These are phyloP conservation scores for Carettochelys insculpta DNA, from an alignment of 2,113 vertebrate genomes.

Conservation along the genomic window DNA sequence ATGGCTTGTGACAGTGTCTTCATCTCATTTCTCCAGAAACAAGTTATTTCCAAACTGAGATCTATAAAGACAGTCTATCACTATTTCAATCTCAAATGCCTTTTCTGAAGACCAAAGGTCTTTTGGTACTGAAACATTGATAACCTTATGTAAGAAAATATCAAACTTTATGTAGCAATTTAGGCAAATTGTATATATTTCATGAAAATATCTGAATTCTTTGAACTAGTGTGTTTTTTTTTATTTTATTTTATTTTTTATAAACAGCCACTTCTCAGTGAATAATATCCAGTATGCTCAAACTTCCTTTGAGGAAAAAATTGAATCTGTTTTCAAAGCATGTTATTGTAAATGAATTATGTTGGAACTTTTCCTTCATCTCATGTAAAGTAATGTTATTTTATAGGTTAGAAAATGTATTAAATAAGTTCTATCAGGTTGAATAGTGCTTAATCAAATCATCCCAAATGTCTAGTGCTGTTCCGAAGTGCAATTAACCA, in stretches of 20 bases:
- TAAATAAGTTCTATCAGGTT: neutral
- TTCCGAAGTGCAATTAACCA: constrained; percentile 10
- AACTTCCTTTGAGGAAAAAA: constrained; percentile 25
- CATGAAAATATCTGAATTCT: neutral
- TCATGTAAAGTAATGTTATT: neutral
- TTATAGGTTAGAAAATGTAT: neutral
- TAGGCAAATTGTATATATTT: neutral
- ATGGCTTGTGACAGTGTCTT: neutral
- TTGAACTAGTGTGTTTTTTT: neutral
- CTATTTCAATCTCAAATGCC: constrained; percentile 7
- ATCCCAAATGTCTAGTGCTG: neutral
- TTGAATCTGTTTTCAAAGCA: constrained; percentile 10
- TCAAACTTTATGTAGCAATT: neutral
- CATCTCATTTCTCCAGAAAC: neutral
- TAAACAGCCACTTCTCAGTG: neutral
- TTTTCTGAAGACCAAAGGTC: constrained; percentile 42
- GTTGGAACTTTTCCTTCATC: neutral
- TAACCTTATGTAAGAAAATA: neutral
- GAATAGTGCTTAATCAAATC: neutral
- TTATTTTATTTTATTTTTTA: neutral
- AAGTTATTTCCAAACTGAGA: constrained; percentile 8
- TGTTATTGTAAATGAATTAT: neutral
- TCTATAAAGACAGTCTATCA: neutral
- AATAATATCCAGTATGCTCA: neutral
- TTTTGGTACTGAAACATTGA: constrained; percentile 36